phyloP scores from a whole-genome alignment of 2,113 vertebrate genomes.

The Pyrgilauda ruficollis region DNA sequence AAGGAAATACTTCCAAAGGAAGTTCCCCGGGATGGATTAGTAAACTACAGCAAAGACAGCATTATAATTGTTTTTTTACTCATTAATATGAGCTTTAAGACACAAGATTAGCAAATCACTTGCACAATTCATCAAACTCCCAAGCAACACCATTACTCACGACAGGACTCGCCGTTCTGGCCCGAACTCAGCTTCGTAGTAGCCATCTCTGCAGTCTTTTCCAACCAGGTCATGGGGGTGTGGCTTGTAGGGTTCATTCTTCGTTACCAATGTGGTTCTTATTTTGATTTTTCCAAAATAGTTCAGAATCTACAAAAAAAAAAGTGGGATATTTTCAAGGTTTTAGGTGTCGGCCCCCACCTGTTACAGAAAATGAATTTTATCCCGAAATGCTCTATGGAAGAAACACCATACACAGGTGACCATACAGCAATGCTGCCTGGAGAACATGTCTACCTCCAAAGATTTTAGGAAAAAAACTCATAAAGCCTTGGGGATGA shows the following conservation, averaged over 20 bases:
- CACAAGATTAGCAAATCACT: not conserved
- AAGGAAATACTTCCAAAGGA: not conserved
- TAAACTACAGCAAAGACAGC: not conserved
- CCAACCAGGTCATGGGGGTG: conserved; percentile 97
- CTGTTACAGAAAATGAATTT: not conserved
- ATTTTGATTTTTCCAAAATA: conserved; percentile 89
- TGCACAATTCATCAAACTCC: not conserved
- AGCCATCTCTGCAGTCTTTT: conserved; percentile 95
- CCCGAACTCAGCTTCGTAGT: conserved; percentile 94
- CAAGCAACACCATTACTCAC: conserved; percentile 77
- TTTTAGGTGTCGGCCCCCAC: not conserved
- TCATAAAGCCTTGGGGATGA: not conserved
- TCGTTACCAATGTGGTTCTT: conserved; percentile 90
- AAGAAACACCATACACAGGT: accelerated
- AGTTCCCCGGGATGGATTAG: not conserved
- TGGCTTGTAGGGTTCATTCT: conserved; percentile 91
- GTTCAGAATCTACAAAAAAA: conserved; percentile 82
- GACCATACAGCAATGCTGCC: not conserved
- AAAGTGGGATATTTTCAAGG: not conserved
- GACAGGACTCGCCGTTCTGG: conserved; percentile 90
- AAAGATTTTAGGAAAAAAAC: not conserved
- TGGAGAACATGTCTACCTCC: not conserved
- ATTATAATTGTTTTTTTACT: not conserved
- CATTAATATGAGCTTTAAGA: not conserved
- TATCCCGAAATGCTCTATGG: not conserved